Evolutionary conservation across 2,888 invertebrate species (phyloP).

Genomic region (Polymixis flavicincta): DNA sequence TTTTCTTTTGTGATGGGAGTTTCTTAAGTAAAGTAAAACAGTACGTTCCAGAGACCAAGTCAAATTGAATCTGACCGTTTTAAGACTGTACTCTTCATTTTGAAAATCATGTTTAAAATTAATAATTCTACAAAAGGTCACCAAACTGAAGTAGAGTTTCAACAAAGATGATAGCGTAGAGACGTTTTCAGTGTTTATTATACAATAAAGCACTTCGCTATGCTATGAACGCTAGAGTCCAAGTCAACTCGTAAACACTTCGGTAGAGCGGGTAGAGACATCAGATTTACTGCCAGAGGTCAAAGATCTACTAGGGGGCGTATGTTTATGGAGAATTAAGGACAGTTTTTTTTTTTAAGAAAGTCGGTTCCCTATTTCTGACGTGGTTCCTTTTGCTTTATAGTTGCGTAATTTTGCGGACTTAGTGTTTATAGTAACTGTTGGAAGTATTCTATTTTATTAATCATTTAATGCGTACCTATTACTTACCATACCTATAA

Average conservation of each 20-base stretch:
- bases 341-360: conserved; percentile 1
- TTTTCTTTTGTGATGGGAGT: background rate
- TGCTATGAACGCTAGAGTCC: conserved; percentile 55
- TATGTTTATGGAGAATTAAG: conserved; percentile 38
- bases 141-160: conserved; percentile 27
- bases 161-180: conserved; percentile 44
- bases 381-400: background rate
- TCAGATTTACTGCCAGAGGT: conserved; percentile 59
- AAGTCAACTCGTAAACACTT: conserved; percentile 66
- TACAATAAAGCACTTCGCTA: conserved; percentile 61
- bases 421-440: background rate
- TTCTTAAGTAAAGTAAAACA: background rate
- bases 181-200: conserved; percentile 60
- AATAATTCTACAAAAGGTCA: conserved; percentile 23
- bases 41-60: background rate
- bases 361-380: background rate
- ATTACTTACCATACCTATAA: too few relatives aligned
- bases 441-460: background rate
- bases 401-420: background rate
- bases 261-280: conserved; percentile 57
- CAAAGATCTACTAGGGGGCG: conserved; percentile 45
- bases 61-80: background rate
- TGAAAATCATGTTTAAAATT: background rate
- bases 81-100: background rate
- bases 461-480: background rate